Evolutionary conservation across 2,888 invertebrate genomes (phyloP), one percentile per base, ranked within the genome.

Genomic region (Brachyptera putata): DNA sequence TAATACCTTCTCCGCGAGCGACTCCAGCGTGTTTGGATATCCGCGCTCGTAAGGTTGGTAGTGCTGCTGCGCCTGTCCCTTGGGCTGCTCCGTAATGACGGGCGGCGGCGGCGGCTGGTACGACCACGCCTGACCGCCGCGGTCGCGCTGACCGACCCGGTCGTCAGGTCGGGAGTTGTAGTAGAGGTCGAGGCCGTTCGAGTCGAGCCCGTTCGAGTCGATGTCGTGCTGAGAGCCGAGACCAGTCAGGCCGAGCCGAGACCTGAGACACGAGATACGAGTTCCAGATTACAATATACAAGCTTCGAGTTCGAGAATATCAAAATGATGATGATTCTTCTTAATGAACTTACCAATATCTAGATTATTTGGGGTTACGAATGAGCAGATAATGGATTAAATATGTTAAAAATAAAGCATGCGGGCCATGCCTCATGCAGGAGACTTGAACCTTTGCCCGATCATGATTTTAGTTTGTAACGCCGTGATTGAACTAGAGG

Each of bases 11-110:
- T 95, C 94, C 3, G 94, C 93, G 58, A 95, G 80, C 70, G 92
- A 93, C 73, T 94, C 94, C 66, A 94, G 75, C 1, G 94, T 94
- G 73, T 93, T 93, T 1, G 91, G 90, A 72, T 89, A 89, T 2
- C 84, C 85, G 64, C 92, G 82, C 72, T 93, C 92, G 75, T 92
- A 94, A 4, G 91, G 91, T 64, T 91, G 91, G 75, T 91, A 93
- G 71, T 91, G 86, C 66, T 91, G 89, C 60, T 85, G 71, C 36
- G 67, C 81, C 64, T 79, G 76, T 50, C 79, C 75, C 72, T 92
- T 91, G 0, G 94, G 93, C 74, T 94, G 93, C 72, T 93, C 92
- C 14, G 93, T 94, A 66, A 94, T 91, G 14, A 93, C 92, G 7
- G 89, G 89, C 7, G 92, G 79, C 21, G 79, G 91, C 13, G 91